Percentiles rank a stretch among this genome's conserved stretches.
These are phyloP conservation scores for Zelostemma sp. DNA, from an alignment of 1,140 invertebrate species.

Conservation along the genomic window DNA sequence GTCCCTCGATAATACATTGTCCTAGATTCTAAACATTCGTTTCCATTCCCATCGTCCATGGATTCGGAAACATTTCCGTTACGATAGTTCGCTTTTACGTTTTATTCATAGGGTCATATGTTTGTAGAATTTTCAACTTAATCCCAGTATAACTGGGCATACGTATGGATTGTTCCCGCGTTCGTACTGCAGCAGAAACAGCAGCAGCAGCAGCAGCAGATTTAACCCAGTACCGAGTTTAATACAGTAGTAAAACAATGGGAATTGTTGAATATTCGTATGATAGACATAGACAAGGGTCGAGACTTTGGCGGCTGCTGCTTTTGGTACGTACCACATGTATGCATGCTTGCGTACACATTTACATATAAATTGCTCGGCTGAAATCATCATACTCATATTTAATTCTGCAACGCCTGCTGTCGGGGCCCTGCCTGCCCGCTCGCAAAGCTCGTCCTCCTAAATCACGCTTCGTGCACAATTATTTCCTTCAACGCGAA, in stretches of 20 bases:
- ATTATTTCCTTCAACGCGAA: constrained; percentile 13
- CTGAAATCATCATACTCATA: constrained; percentile 32
- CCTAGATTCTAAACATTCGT: neutral
- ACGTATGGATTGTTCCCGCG: neutral
- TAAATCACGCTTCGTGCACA: constrained; percentile 31
- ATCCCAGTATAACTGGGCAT: neutral
- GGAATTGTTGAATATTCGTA: constrained; percentile 25
- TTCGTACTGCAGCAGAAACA: no score
- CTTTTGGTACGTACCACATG: neutral
- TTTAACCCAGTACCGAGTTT: constrained; percentile 8
- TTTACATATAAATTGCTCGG: constrained; percentile 34
- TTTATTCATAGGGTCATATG: neutral
- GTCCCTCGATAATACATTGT: no score
- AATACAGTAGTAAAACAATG: constrained; percentile 25
- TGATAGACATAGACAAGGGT: constrained; percentile 21
- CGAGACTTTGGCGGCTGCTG: constrained; percentile 15
- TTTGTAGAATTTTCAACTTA: constrained; percentile 7
- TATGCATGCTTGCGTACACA: constrained; percentile 12
- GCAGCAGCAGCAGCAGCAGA: no score
- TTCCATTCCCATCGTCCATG: no score
- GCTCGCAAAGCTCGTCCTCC: no score
- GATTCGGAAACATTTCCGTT: neutral
- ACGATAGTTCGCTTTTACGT: neutral
- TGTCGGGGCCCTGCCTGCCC: no score
- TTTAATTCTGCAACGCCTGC: constrained; percentile 31